A percentile compares a stretch with the other conserved stretches of the same genome.
Conservation (phyloP, 2,888 invertebrate genomes). For the Volucella inflata region DNA sequence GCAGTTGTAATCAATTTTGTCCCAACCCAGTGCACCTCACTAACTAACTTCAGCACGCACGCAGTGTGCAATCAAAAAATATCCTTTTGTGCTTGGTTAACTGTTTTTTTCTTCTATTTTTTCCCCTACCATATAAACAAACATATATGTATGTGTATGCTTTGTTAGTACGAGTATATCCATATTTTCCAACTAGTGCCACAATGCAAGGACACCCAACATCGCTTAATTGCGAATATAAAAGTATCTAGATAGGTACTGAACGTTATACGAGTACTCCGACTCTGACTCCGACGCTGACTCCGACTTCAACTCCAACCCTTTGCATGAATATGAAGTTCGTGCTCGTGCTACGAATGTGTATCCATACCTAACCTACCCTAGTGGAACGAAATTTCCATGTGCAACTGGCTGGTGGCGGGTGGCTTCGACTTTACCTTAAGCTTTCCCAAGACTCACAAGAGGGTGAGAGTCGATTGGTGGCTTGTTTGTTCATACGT, state of each 20-base stretch:
- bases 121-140: conserved; percentile 10
- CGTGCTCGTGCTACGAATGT: conserved; percentile 28
- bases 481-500: conserved; percentile 6
- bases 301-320: background rate
- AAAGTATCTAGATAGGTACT: conserved; percentile 62
- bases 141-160: background rate
- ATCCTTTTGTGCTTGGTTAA: conserved; percentile 59
- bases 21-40: conserved; percentile 43
- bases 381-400: conserved; percentile 47
- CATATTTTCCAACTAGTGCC: conserved; percentile 54
- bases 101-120: conserved; percentile 36
- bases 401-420: conserved; percentile 1
- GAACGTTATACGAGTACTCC: background rate
- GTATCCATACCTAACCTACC: too few relatives aligned
- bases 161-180: conserved; percentile 52
- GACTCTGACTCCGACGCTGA: too few relatives aligned
- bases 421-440: background rate
- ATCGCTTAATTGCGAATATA: conserved; percentile 72
- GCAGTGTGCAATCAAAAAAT: conserved; percentile 70
- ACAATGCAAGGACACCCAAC: conserved; percentile 71
- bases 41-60: conserved; percentile 70
- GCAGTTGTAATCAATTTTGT: conserved; percentile 63
- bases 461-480: conserved; percentile 54
- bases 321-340: conserved; percentile 38
- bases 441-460: conserved; percentile 2